A percentile compares a stretch with the other conserved stretches of the same genome.
phyloP scores from a whole-genome alignment of 2,113 vertebrate species.

The Phocoena phocoena region DNA sequence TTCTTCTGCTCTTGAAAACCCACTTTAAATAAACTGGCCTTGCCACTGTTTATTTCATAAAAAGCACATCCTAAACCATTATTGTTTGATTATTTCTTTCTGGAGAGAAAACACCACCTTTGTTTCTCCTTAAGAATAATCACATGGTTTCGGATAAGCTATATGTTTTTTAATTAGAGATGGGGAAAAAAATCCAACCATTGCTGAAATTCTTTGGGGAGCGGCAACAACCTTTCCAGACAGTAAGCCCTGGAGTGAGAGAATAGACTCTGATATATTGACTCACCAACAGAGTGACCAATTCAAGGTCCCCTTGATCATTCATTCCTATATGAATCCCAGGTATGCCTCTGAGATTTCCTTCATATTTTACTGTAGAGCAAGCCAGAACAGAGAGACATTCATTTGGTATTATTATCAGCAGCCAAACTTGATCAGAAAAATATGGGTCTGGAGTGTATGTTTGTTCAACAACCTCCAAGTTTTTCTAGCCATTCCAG shows the following conservation, averaged over 20 bases:
- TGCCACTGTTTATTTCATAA: neutral
- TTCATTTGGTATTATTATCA: neutral
- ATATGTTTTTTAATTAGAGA: neutral
- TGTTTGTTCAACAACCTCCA: neutral
- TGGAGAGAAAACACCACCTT: neutral
- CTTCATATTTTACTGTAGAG: neutral
- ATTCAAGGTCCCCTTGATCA: neutral
- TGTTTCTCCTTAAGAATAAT: conserved; percentile 42
- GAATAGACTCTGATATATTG: neutral
- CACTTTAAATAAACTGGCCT: neutral
- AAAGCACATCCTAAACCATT: neutral
- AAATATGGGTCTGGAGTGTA: neutral
- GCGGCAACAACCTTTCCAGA: neutral
- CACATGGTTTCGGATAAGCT: neutral
- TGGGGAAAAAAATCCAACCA: neutral
- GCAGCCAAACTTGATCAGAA: neutral
- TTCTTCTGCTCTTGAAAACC: neutral
- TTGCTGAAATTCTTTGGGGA: neutral
- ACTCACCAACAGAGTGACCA: neutral
- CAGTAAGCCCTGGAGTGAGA: neutral
- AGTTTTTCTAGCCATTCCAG: neutral
- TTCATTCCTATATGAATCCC: neutral
- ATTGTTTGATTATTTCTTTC: conserved; percentile 38
- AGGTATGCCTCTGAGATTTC: neutral
- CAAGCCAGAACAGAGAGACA: neutral